phyloP scores from a whole-genome alignment of 2,113 vertebrate species.

The Percina caprodes region DNA sequence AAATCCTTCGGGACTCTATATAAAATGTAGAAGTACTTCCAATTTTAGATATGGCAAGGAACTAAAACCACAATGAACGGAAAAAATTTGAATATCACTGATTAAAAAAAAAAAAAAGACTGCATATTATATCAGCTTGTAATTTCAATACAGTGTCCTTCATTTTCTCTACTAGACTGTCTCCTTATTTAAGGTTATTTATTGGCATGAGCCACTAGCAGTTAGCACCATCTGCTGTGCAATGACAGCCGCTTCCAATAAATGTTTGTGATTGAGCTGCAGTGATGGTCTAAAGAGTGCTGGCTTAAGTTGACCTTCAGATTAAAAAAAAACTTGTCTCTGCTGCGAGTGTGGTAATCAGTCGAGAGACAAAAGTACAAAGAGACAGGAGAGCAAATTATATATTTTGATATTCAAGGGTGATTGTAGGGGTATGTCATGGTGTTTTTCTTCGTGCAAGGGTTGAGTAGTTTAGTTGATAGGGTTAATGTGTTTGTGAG shows the following conservation, averaged over 20 bases:
- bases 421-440: slow-evolving; percentile 20
- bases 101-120: slow-evolving; percentile 1
- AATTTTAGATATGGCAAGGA: slow-evolving; percentile 1
- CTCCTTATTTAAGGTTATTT: slow-evolving; percentile 66
- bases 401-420: slow-evolving; percentile 24
- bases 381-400: slow-evolving; percentile 29
- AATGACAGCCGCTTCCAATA: slow-evolving; percentile 76
- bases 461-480: slow-evolving; percentile 10
- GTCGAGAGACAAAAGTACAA: slow-evolving; percentile 4
- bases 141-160: slow-evolving; percentile 51
- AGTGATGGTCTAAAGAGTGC: slow-evolving; percentile 56
- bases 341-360: slow-evolving; percentile 36
- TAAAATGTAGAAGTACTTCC: slow-evolving; percentile 1
- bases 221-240: slow-evolving; percentile 77
- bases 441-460: slow-evolving; percentile 12
- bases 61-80: background rate
- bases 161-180: slow-evolving; percentile 46
- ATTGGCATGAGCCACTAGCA: slow-evolving; percentile 60
- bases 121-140: slow-evolving; percentile 18
- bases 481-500: slow-evolving; percentile 2
- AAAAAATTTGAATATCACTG: background rate
- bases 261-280: slow-evolving; percentile 68
- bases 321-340: slow-evolving; percentile 56
- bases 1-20: background rate
- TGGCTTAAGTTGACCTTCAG: slow-evolving; percentile 71